A percentile compares a stretch with the other conserved stretches of the same genome.
Evolutionary conservation across 2,797 vertebrate genomes (phyloP).

Genomic region (Smutsia gigantea): DNA sequence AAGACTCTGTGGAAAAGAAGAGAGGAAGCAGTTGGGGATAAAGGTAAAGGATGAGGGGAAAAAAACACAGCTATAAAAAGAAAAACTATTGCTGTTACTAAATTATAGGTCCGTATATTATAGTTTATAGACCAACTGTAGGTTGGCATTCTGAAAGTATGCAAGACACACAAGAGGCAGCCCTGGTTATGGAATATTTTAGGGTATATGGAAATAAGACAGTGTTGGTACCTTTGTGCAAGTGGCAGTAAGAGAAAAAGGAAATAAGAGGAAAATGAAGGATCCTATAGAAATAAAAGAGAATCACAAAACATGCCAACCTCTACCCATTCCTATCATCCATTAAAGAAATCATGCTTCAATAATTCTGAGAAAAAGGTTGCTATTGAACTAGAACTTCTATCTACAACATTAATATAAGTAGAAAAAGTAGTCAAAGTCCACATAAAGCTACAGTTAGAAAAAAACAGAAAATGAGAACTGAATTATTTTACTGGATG

Average conservation of each 20-base stretch:
- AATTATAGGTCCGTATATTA: not conserved
- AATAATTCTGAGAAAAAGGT: not conserved
- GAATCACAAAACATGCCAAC: not conserved
- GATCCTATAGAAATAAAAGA: not conserved
- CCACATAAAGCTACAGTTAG: not conserved
- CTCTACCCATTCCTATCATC: not conserved
- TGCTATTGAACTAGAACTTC: not conserved
- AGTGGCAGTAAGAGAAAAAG: not conserved
- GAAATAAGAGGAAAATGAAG: not conserved
- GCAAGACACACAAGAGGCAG: not conserved
- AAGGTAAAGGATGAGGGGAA: not conserved
- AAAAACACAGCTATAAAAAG: not conserved
- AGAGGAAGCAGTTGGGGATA: not conserved
- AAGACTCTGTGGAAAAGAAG: not conserved
- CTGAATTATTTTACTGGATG: not conserved
- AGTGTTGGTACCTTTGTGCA: not conserved
- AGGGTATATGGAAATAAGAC: not conserved
- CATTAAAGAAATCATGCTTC: not conserved
- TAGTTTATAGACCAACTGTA: not conserved
- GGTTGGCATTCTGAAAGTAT: not conserved
- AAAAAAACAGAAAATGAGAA: not conserved
- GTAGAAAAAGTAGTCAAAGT: not conserved
- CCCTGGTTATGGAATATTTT: rapidly evolving
- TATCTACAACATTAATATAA: not conserved
- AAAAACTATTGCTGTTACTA: not conserved